Evolutionary conservation across 2,888 invertebrate genomes (phyloP).

Genomic region (Chesias legatella): DNA sequence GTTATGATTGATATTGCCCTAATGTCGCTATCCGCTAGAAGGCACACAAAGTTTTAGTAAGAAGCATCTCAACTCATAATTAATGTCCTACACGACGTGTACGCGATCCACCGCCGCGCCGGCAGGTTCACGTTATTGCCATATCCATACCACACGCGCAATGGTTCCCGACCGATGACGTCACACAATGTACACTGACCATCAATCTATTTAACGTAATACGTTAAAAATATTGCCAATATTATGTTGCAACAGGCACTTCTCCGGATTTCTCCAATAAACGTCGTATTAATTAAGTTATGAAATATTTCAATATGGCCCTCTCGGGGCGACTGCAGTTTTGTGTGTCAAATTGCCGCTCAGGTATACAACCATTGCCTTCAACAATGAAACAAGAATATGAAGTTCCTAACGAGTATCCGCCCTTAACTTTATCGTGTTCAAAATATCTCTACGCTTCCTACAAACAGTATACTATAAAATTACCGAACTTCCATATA

Average conservation of each 20-base stretch:
- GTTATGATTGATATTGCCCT: slow-evolving; percentile 72
- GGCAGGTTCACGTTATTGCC: slow-evolving; percentile 24
- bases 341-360: slow-evolving; percentile 64
- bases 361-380: slow-evolving; percentile 59
- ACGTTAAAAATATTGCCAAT: slow-evolving; percentile 78
- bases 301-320: slow-evolving; percentile 68
- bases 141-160: slow-evolving; percentile 27
- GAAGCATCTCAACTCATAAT: slow-evolving; percentile 75
- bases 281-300: slow-evolving; percentile 73
- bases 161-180: slow-evolving; percentile 28
- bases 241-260: slow-evolving; percentile 79
- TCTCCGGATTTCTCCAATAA: slow-evolving; percentile 79
- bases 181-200: slow-evolving; percentile 63
- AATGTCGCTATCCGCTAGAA: slow-evolving; percentile 78
- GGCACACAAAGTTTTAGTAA: slow-evolving; percentile 79
- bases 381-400: slow-evolving; percentile 47
- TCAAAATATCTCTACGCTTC: slow-evolving; percentile 57
- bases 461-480: slow-evolving; percentile 65
- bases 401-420: slow-evolving; percentile 51
- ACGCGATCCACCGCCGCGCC: slow-evolving; percentile 13
- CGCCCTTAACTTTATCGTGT: slow-evolving; percentile 55
- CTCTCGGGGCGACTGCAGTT: slow-evolving; percentile 64
- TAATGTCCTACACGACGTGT: slow-evolving; percentile 38
- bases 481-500: slow-evolving; percentile 70
- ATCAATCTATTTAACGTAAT: slow-evolving; percentile 63